A percentile compares a stretch with the other conserved stretches of the same genome.
These are phyloP conservation scores for Halichoeres trimaculatus DNA, from an alignment of 2,113 vertebrate species.

Conservation along the genomic window DNA sequence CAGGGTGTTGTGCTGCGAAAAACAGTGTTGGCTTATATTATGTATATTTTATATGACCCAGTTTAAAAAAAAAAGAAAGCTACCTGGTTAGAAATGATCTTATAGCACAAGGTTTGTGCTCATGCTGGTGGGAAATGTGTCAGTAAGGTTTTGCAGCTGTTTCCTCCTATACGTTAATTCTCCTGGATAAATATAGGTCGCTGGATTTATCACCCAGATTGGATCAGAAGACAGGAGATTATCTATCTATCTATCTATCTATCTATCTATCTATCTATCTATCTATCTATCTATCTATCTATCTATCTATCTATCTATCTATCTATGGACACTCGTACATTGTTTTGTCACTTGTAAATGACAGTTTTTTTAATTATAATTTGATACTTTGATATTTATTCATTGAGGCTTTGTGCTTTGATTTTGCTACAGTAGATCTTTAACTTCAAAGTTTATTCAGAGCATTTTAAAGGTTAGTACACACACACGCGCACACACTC, in stretches of 20 bases:
- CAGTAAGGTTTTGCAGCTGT: not conserved
- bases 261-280: conserved; percentile 15
- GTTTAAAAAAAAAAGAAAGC: not conserved
- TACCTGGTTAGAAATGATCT: not conserved
- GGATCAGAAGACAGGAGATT: conserved; percentile 10
- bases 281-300: conserved; percentile 17
- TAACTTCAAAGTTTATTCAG: not conserved
- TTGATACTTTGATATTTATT: no score
- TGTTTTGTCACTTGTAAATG: no score
- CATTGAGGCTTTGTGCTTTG: no score
- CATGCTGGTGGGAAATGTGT: conserved; percentile 7
- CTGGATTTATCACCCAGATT: conserved; percentile 44
- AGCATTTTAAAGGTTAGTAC: no score
- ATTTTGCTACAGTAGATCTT: not conserved
- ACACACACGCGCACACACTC: no score
- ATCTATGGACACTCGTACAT: not conserved
- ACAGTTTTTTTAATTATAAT: no score
- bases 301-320: conserved; percentile 6
- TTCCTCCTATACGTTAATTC: conserved; percentile 22
- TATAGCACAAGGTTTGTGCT: not conserved
- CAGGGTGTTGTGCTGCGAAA: conserved; percentile 23
- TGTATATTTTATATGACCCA: conserved; percentile 1
- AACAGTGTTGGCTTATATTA: conserved; percentile 5
- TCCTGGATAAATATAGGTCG: conserved; percentile 71
- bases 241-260: conserved; percentile 16